Base-by-base conservation (phyloP, 2,797 vertebrate genomes). In the Gymnocypris eckloni region DNA sequence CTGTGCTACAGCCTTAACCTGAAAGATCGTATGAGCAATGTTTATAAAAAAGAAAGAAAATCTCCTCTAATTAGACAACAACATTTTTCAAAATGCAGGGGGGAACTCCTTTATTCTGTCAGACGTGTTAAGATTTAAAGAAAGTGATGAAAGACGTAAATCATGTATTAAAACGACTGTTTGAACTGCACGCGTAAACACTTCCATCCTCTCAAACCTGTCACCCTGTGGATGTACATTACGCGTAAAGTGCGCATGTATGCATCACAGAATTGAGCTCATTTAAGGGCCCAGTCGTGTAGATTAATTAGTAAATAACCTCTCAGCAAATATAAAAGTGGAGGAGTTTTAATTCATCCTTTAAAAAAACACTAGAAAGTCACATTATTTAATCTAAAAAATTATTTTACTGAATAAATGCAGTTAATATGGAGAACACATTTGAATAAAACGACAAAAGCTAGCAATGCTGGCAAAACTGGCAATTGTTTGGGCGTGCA, bases 101-200 rank as follows among this genome's bases (percentile, higher is more conserved):
- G 41, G 45, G 0, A 1, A 61, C 45, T 41, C 37, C 15, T 79
- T 56, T 56, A 18, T 78, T 82, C 66, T 45, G 72, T 76, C 61
- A 39, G 16, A 41, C 45, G 45, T 11, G 66, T 79, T 41, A 75
- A 75, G 85, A 86, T 69, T 83, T 75, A 87, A 85, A 52, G 72
- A 85, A 90, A 89, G 86, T 79, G 82, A 75, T 79, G 88, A 86
- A 73, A 79, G 69, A 76, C 90, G 79, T 88, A 85, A 90, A 90
- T 92, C 70, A 83, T 90, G 84, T 91, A 89, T 86, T 86, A 91
- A 91, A 88, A 50, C 86, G 87, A 90, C 91, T 89, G 91, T 92
- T 91, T 92, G 48, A 87, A 86, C 77, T 86, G 86, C 84, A 91
- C 50, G 81, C 88, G 72, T 87, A 87, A 89, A 92, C 82, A 91